Evolutionary conservation across 2,888 invertebrate species (phyloP).

Genomic region (Fragum fragum): DNA sequence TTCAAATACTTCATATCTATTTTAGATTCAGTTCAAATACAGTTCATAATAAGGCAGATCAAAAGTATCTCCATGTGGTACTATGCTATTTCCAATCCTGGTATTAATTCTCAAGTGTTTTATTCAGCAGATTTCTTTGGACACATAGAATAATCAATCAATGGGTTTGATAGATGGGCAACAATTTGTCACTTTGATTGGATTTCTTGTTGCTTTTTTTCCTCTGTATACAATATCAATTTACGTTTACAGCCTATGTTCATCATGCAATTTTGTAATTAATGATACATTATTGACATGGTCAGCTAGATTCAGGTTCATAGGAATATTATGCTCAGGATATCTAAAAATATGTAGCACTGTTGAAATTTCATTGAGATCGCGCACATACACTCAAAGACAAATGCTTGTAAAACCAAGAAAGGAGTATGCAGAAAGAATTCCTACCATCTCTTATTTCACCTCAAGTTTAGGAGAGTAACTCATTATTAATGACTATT

Average conservation of each 20-base stretch:
- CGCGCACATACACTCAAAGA: too few species aligned
- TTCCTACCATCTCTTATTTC: not conserved
- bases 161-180: not conserved
- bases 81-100: not conserved
- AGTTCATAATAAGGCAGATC: not conserved
- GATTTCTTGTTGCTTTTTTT: not conserved
- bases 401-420: too few species aligned
- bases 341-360: too few species aligned
- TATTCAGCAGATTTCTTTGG: not conserved
- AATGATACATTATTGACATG: not conserved
- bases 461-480: not conserved
- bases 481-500: conserved; percentile 6
- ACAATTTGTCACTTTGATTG: not conserved
- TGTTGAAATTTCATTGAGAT: too few species aligned
- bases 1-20: too few species aligned
- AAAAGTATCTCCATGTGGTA: not conserved
- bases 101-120: not conserved
- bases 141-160: not conserved
- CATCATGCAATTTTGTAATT: conserved; percentile 7
- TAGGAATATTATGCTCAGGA: too few species aligned
- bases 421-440: not conserved
- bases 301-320: not conserved
- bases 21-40: not conserved
- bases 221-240: conserved; percentile 15
- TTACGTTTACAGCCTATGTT: conserved; percentile 1